Conservation (phyloP, 2,113 vertebrate genomes). For the Siniperca chuatsi region DNA sequence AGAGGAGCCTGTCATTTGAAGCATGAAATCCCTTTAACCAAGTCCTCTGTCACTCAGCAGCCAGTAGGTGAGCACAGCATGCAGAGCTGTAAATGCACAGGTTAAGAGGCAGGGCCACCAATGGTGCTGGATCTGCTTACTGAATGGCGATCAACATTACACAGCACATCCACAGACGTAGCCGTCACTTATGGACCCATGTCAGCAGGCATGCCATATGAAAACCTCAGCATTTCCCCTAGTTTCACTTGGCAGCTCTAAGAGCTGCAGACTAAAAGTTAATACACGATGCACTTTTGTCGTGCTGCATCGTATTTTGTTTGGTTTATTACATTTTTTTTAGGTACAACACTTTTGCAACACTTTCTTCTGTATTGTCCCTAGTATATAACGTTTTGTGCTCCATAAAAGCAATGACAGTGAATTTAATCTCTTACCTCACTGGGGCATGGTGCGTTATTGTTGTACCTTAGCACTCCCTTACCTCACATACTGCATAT, state of each 20-base stretch:
- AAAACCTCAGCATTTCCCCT: constrained; percentile 27
- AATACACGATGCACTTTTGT: constrained; percentile 43
- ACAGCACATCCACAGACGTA: constrained; percentile 30
- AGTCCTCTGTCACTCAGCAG: constrained; percentile 69
- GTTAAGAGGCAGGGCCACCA: constrained; percentile 67
- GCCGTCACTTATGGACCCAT: constrained; percentile 12
- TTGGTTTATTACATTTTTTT: constrained; percentile 50
- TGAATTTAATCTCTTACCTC: constrained; percentile 47
- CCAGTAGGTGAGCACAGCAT: constrained; percentile 50
- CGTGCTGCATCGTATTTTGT: constrained; percentile 36
- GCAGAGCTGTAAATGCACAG: constrained; percentile 61
- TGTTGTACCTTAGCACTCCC: constrained; percentile 43
- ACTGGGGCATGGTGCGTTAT: constrained; percentile 24
- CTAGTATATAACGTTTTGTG: constrained; percentile 51
- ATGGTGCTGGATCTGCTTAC: constrained; percentile 38
- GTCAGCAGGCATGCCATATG: constrained; percentile 41
- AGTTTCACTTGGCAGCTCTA: constrained; percentile 45
- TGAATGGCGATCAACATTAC: constrained; percentile 45
- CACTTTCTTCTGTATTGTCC: constrained; percentile 30
- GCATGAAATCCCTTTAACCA: constrained; percentile 78
- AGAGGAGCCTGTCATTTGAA: constrained; percentile 67
- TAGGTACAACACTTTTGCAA: constrained; percentile 37
- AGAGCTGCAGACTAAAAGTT: constrained; percentile 51
- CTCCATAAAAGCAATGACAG: constrained; percentile 57
- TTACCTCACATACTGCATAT: constrained; percentile 28